A percentile compares a stretch with the other conserved stretches of the same genome.
Conservation (phyloP, 2,888 invertebrate species). For the Drosophila anceps region DNA sequence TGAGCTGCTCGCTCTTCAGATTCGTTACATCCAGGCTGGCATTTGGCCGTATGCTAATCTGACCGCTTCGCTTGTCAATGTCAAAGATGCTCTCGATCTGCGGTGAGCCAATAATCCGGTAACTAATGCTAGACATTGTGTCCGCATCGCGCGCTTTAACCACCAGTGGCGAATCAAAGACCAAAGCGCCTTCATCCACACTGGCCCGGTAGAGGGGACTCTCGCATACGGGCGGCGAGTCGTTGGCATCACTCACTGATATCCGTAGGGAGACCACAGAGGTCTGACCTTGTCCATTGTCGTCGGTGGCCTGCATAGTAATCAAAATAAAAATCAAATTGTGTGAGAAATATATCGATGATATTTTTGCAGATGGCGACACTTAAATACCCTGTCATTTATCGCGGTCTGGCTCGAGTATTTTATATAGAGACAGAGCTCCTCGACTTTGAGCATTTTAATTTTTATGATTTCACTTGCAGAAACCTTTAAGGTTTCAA, state of each 20-base stretch:
- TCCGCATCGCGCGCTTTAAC: slow-evolving; percentile 93
- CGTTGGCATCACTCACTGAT: slow-evolving; percentile 93
- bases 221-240: slow-evolving; percentile 94
- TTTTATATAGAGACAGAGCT: not conserved
- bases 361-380: not conserved
- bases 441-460: too few relatives aligned
- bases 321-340: slow-evolving; percentile 14
- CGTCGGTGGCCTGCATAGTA: slow-evolving; percentile 91
- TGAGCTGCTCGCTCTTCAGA: slow-evolving; percentile 83
- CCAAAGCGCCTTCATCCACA: slow-evolving; percentile 93
- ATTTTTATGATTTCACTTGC: too few relatives aligned
- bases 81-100: slow-evolving; percentile 82
- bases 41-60: slow-evolving; percentile 83
- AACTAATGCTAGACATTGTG: slow-evolving; percentile 92
- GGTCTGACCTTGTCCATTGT: slow-evolving; percentile 92
- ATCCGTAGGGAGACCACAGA: slow-evolving; percentile 93
- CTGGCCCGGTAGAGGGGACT: slow-evolving; percentile 92
- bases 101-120: slow-evolving; percentile 85
- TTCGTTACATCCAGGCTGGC: slow-evolving; percentile 84
- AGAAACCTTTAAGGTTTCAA: too few relatives aligned
- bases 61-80: slow-evolving; percentile 84
- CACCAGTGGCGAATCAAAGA: slow-evolving; percentile 92
- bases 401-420: not conserved
- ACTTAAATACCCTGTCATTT: slow-evolving; percentile 10
- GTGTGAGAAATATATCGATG: slow-evolving; percentile 6